A percentile compares a stretch with the other conserved stretches of the same genome.
Conservation (phyloP, 2,797 vertebrate species). For the Dipus sagitta region DNA sequence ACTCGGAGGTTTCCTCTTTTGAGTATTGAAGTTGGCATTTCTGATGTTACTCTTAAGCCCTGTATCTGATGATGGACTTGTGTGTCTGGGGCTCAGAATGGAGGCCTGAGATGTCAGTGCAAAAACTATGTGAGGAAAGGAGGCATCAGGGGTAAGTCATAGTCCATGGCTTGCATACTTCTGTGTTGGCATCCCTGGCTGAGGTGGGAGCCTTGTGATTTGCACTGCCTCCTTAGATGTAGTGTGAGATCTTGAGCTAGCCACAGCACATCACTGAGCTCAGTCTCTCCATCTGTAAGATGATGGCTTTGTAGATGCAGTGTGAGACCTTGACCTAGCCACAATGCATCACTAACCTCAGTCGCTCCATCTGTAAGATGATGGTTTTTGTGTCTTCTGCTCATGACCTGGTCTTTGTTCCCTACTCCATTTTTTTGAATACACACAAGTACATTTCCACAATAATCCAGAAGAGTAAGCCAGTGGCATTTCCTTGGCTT, state of each 20-base stretch:
- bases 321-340: neutral
- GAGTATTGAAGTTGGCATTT: no score
- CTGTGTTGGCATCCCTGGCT: no score
- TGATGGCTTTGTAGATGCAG: neutral
- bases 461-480: neutral
- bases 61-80: no score
- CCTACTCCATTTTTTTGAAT: neutral
- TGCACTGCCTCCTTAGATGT: neutral
- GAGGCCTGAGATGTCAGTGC: no score
- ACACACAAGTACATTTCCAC: neutral
- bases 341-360: accelerated
- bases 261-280: accelerated
- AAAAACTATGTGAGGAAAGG: no score
- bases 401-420: accelerated
- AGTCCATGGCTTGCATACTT: no score
- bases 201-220: no score
- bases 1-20: no score
- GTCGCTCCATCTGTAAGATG: neutral
- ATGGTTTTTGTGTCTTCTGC: neutral
- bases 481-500: neutral
- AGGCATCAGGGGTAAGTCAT: no score
- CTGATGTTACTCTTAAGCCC: no score
- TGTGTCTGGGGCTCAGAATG: no score
- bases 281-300: neutral
- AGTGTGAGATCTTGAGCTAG: neutral